A percentile compares a stretch with the other conserved stretches of the same genome.
Evolutionary conservation across 2,888 invertebrate genomes (phyloP).

Genomic region (Baronia brevicornis): DNA sequence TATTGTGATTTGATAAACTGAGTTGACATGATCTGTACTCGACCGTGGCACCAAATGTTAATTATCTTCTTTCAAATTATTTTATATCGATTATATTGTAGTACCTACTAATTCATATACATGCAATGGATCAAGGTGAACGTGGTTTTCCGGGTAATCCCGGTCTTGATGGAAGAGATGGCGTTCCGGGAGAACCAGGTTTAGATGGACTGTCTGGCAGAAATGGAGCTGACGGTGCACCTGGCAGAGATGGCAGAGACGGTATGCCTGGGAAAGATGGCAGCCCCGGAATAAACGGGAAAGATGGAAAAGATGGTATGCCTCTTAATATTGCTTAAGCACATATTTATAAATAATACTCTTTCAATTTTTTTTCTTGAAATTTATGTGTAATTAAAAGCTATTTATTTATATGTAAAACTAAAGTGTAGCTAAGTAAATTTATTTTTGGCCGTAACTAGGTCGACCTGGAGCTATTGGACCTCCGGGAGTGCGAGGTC

Average conservation of each 20-base stretch:
- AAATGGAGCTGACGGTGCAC: slow-evolving; percentile 86
- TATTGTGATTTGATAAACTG: too few species aligned
- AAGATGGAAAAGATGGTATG: slow-evolving; percentile 65
- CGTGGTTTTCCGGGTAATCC: slow-evolving; percentile 82
- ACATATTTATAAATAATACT: neutral
- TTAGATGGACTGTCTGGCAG: slow-evolving; percentile 90
- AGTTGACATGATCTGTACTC: too few species aligned
- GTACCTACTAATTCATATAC: too few species aligned
- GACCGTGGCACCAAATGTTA: too few species aligned
- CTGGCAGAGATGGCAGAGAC: slow-evolving; percentile 84
- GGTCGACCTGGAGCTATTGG: slow-evolving; percentile 80
- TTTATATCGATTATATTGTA: too few species aligned
- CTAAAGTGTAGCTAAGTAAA: too few species aligned
- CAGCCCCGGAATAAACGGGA: slow-evolving; percentile 79
- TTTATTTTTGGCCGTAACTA: slow-evolving; percentile 47
- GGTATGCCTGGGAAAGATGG: slow-evolving; percentile 81
- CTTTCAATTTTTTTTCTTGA: slow-evolving; percentile 1
- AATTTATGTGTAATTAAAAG: too few species aligned
- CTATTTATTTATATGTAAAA: too few species aligned
- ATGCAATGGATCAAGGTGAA: too few species aligned
- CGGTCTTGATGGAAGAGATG: slow-evolving; percentile 90
- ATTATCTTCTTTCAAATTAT: too few species aligned
- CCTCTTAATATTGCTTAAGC: neutral
- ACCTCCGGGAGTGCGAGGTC: slow-evolving; percentile 82
- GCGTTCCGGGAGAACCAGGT: slow-evolving; percentile 93